These are phyloP conservation scores for Flexamia atlantica DNA, from an alignment of 2,888 invertebrate genomes.

Conservation along the genomic window DNA sequence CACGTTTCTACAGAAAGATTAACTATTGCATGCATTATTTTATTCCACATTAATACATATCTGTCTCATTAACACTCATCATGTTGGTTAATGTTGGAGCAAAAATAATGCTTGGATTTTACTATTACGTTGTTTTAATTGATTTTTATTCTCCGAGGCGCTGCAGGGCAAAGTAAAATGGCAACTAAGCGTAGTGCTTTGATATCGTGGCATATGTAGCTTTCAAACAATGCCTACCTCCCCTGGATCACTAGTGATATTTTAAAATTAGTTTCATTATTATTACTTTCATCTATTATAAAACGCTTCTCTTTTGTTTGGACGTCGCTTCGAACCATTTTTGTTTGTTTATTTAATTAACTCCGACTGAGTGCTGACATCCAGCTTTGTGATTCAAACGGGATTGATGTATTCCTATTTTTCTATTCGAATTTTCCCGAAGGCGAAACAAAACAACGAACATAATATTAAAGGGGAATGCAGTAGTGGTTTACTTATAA, in stretches of 20 bases:
- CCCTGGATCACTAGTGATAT: background rate
- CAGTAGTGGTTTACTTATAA: no score
- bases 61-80: no score
- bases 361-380: background rate
- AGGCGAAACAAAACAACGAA: background rate
- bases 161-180: no score
- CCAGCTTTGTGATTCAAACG: background rate
- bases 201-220: background rate
- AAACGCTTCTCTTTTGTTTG: slow-evolving; percentile 14
- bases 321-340: background rate
- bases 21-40: no score
- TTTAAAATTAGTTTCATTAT: background rate
- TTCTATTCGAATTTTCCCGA: background rate
- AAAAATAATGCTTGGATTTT: no score
- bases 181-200: no score
- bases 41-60: no score
- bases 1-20: no score
- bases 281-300: slow-evolving; percentile 9
- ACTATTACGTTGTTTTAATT: no score
- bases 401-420: background rate
- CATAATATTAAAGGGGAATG: background rate
- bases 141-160: no score
- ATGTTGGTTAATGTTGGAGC: no score
- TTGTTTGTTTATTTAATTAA: slow-evolving; percentile 6
- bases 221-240: slow-evolving; percentile 5